phyloP scores from a whole-genome alignment of 2,113 vertebrate species.

The Stercorarius parasiticus region DNA sequence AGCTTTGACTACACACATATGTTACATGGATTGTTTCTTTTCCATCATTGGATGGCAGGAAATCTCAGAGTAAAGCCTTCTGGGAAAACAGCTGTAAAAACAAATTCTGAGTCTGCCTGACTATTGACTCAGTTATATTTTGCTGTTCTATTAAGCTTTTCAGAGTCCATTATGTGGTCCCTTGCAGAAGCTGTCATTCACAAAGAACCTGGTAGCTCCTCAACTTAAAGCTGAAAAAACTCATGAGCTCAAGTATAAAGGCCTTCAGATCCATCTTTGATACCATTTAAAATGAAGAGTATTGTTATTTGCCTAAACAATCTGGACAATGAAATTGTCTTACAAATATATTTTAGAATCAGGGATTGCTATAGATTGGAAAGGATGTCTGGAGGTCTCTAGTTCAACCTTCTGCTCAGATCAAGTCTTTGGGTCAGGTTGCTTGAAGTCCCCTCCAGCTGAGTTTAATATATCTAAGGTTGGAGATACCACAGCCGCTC shows the following conservation, averaged over 20 bases:
- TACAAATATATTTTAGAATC: background rate
- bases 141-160: background rate
- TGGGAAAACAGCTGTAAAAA: background rate
- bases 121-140: background rate
- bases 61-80: background rate
- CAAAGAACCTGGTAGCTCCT: background rate
- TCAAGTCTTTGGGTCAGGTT: background rate
- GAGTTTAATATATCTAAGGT: background rate
- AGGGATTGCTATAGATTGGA: background rate
- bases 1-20: conserved; percentile 10
- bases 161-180: background rate
- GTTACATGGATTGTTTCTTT: background rate
- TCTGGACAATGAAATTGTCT: background rate
- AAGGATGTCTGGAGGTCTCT: background rate
- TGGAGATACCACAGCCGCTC: background rate
- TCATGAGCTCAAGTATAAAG: background rate
- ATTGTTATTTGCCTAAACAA: background rate
- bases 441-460: background rate
- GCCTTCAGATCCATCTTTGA: background rate
- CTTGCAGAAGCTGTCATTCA: background rate
- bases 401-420: background rate
- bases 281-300: background rate
- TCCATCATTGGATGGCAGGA: background rate
- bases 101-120: background rate
- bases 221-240: background rate